Evolutionary conservation across 2,888 invertebrate genomes (phyloP).

Genomic region (Limnephilus rhombicus): DNA sequence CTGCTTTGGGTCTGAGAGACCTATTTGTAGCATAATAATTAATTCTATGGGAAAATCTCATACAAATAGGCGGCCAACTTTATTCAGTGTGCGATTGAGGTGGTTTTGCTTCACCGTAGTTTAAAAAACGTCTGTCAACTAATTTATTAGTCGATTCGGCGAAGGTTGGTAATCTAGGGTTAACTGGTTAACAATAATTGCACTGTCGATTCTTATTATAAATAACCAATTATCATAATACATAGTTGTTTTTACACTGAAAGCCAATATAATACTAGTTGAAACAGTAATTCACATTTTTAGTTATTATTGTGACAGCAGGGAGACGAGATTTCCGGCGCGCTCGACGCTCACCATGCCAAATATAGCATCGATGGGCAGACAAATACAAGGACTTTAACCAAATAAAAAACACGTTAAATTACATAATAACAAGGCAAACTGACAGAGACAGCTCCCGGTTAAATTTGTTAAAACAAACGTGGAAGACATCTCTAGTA

Average conservation of each 20-base stretch:
- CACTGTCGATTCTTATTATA: background rate
- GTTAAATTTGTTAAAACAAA: background rate
- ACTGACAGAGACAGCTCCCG: background rate
- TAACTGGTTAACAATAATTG: too few species aligned
- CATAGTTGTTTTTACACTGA: background rate
- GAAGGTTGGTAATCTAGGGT: too few species aligned
- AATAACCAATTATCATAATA: too few species aligned
- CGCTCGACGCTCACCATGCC: background rate
- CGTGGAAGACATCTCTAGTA: background rate
- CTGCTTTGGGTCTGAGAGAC: too few species aligned
- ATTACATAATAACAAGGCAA: constrained; percentile 1
- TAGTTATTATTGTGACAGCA: background rate
- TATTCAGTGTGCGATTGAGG: too few species aligned
- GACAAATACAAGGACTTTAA: background rate
- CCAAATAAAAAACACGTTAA: background rate
- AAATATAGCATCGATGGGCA: constrained; percentile 5
- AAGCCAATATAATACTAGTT: background rate
- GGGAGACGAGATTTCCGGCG: background rate
- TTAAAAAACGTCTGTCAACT: too few species aligned
- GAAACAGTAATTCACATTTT: background rate
- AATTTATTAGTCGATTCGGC: too few species aligned
- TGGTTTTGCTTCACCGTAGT: too few species aligned
- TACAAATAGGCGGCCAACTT: too few species aligned
- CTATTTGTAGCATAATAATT: too few species aligned
- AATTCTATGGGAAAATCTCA: too few species aligned